Evolutionary conservation across 2,797 vertebrate species (phyloP).

Genomic region (Xenops minutus): DNA sequence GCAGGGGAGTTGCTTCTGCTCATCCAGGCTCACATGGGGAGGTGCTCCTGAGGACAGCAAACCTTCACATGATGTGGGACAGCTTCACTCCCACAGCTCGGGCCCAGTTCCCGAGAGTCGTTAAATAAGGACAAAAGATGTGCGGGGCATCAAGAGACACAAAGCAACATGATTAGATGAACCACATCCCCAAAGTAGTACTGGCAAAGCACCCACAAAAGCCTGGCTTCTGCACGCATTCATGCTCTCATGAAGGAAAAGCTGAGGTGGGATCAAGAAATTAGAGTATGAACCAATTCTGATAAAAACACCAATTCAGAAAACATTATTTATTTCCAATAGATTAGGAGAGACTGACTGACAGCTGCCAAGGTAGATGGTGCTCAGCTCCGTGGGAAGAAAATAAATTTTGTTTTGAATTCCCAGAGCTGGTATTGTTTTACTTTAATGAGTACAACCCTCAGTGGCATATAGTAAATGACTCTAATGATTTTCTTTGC

Average conservation of each 20-base stretch:
- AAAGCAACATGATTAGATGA: not conserved
- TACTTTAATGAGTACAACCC: not conserved
- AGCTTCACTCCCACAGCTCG: not conserved
- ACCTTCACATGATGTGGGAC: not conserved
- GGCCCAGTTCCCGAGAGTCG: not conserved
- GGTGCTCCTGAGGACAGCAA: not conserved
- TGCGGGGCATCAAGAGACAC: not conserved
- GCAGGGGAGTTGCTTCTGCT: not conserved
- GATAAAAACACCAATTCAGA: not conserved
- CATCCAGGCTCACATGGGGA: not conserved
- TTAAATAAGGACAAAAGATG: not conserved
- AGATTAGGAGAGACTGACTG: not conserved
- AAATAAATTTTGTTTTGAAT: not conserved
- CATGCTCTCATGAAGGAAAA: not conserved
- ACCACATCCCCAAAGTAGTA: not conserved
- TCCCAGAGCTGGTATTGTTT: not conserved
- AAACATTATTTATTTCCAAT: not conserved
- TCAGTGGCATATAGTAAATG: not conserved
- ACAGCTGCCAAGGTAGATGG: not conserved
- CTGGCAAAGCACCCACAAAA: not conserved
- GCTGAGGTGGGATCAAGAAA: not conserved
- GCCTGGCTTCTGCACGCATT: not conserved
- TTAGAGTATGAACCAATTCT: not conserved
- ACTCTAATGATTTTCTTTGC: not conserved
- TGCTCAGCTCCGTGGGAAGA: not conserved